Percentiles rank a stretch among this genome's conserved stretches.
Conservation (phyloP, 2,888 invertebrate genomes). For the Philopedon plagiatum region DNA sequence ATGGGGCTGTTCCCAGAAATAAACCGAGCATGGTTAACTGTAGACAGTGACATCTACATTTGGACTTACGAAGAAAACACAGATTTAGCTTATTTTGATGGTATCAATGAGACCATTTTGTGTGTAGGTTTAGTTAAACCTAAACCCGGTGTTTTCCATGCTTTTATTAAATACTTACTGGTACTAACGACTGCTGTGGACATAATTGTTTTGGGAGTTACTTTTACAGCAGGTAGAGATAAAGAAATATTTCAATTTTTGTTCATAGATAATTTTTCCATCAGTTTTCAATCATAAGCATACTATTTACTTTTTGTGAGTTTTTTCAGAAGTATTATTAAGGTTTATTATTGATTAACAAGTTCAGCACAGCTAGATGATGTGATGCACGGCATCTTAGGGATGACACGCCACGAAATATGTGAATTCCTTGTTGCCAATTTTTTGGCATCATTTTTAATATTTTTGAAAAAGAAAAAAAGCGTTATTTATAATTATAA, state of each 20-base stretch:
- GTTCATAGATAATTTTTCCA: too few relatives aligned
- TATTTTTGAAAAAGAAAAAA: too few relatives aligned
- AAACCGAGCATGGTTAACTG: slow-evolving; percentile 95
- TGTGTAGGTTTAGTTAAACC: slow-evolving; percentile 93
- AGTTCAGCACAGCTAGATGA: too few relatives aligned
- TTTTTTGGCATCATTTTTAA: too few relatives aligned
- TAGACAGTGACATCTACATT: slow-evolving; percentile 97
- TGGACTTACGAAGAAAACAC: slow-evolving; percentile 98
- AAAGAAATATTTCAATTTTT: neutral
- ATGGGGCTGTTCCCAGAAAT: slow-evolving; percentile 99
- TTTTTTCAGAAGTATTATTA: too few relatives aligned
- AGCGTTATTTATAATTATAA: too few relatives aligned
- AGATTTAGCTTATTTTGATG: slow-evolving; percentile 97
- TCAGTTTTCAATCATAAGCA: too few relatives aligned
- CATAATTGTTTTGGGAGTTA: slow-evolving; percentile 87
- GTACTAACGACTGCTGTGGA: slow-evolving; percentile 96
- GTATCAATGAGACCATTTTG: slow-evolving; percentile 93
- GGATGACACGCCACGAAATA: too few relatives aligned
- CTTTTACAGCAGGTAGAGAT: slow-evolving; percentile 69
- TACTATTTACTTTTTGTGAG: too few relatives aligned
- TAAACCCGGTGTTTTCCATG: slow-evolving; percentile 89
- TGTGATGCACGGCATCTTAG: too few relatives aligned
- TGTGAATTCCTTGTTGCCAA: too few relatives aligned
- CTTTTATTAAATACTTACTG: slow-evolving; percentile 91
- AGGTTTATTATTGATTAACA: too few relatives aligned